A percentile compares a stretch with the other conserved stretches of the same genome.
Evolutionary conservation across 1,140 invertebrate genomes (phyloP).

Genomic region (Drosophila burlai): DNA sequence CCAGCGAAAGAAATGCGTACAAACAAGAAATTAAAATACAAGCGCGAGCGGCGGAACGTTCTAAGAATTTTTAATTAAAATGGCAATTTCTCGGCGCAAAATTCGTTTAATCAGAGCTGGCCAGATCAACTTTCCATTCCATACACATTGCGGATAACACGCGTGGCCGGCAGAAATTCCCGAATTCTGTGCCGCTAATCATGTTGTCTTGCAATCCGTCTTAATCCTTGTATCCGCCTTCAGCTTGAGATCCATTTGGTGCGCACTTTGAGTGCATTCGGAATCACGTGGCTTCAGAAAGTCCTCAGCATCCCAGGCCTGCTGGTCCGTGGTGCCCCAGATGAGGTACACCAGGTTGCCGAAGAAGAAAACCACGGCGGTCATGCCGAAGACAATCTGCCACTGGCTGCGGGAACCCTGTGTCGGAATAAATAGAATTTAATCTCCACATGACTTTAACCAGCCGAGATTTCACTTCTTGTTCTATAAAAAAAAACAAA

Average conservation of each 20-base stretch:
- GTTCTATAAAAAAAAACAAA: no score
- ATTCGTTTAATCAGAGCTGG: slow-evolving; percentile 68
- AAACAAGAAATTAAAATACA: slow-evolving; percentile 77
- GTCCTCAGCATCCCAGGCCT: slow-evolving; percentile 88
- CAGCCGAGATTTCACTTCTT: not conserved
- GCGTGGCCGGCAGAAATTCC: slow-evolving; percentile 6
- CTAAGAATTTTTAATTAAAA: slow-evolving; percentile 81
- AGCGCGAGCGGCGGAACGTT: slow-evolving; percentile 52
- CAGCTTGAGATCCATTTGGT: slow-evolving; percentile 10
- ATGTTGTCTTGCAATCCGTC: slow-evolving; percentile 7
- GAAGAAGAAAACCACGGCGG: slow-evolving; percentile 89
- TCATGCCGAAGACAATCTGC: slow-evolving; percentile 91
- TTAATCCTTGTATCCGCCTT: not conserved
- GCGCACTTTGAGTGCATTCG: slow-evolving; percentile 14
- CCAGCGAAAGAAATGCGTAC: slow-evolving; percentile 41
- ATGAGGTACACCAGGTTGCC: slow-evolving; percentile 90
- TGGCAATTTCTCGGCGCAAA: slow-evolving; percentile 44
- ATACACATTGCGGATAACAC: slow-evolving; percentile 37
- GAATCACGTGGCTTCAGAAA: slow-evolving; percentile 45
- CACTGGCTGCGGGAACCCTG: slow-evolving; percentile 88
- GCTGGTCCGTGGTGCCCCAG: slow-evolving; percentile 88
- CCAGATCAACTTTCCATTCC: slow-evolving; percentile 22
- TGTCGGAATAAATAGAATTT: slow-evolving; percentile 18
- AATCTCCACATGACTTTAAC: not conserved
- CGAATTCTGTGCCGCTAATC: slow-evolving; percentile 7